Base-by-base conservation (phyloP, 2,888 invertebrate species). In the Pimpla rufipes region DNA sequence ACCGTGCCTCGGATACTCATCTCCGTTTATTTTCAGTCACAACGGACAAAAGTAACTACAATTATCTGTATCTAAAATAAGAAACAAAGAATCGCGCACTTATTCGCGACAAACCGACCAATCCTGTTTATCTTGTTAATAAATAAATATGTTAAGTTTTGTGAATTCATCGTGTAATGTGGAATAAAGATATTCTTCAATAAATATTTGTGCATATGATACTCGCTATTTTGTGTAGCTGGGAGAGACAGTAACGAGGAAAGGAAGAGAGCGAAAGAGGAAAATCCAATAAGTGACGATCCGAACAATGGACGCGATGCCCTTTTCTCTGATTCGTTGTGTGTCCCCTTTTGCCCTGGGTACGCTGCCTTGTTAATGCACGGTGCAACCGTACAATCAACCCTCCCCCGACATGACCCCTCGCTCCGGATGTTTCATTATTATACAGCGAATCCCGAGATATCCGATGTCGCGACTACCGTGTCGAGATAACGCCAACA, bases 391-490 rank as follows among this genome's bases (percentile, higher is more conserved):
- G 45, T 83, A 71, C 45, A 59, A 77, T 79, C 37, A 79, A 37
- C 42, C 73, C 40, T 47, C 21, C 18, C 21, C 18, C 37, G 11
- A 47, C n/a, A 29, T 29, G n/a, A 52, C 35, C 47, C 21, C 23
- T 55, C 45, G 59, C 70, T 50, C 62, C 62, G 52, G 50, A 59
- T 67, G 50, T 42, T 45, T 73, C 71, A 59, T 70, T 79, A 82
- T 79, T 83, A 76, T 76, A 66, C 79, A 79, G 67, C 76, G 67
- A 77, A 83, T 29, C 42, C 13, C 11, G 45, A 68, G 37, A 80
- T 73, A 59, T 35, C 50, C 64, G 68, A 75, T 75, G 16, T 3
- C 16, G 21, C 35, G 18, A 8, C 47, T 18, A n/a, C 18, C n/a
- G 13, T 4, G 0, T 47, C 11, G 40, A 68, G 35, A 76, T 23